Evolutionary conservation across 1,140 invertebrate species (phyloP), one percentile per base, ranked within the genome.

Genomic region (Macrosteles quadrilineatus): DNA sequence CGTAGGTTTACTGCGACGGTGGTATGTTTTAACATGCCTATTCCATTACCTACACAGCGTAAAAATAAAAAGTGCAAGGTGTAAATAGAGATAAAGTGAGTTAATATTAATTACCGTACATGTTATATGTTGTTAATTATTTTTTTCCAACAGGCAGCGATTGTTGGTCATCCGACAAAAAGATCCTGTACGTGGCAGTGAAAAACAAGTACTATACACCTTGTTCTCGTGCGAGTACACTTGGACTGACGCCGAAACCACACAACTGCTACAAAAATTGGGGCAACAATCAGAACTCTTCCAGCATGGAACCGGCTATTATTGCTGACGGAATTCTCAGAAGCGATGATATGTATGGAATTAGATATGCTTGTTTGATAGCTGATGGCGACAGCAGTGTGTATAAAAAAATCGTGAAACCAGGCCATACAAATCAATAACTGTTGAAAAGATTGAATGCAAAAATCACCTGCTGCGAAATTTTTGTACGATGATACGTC

Each of bases 381-480:
- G 76, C 71, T n/a, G n/a, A n/a, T n/a, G n/a, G n/a, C n/a, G n/a
- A n/a, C n/a, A n/a, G n/a, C n/a, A n/a, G n/a, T n/a, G 1, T 78
- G 79, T 72, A 77, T 71, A 73, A 68, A 67, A 66, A 45, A 71
- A 73, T 57, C 19, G 63, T 64, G 69, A 75, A 55, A 12, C 62
- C 9, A 72, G 75, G 57, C 74, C 68, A 0, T 75, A 73, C 59
- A 47, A 25, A 23, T 32, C 69, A 11, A 72, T 84, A 80, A 75
- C 88, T 87, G 86, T 88, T 69, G 21, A 76, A 73, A 72, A 75
- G 69, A 2, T 30, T 29, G 29, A 71, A 73, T 68, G 50, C 59
- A 71, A 72, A 45, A 59, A 67, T 31, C 29, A 57, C 17, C 70
- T 72, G 29, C 47, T 71, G 21, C 19, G 64, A 14, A 73, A 73